Conservation (phyloP, 2,888 invertebrate species). For the Caenorhabditis uteleia region DNA sequence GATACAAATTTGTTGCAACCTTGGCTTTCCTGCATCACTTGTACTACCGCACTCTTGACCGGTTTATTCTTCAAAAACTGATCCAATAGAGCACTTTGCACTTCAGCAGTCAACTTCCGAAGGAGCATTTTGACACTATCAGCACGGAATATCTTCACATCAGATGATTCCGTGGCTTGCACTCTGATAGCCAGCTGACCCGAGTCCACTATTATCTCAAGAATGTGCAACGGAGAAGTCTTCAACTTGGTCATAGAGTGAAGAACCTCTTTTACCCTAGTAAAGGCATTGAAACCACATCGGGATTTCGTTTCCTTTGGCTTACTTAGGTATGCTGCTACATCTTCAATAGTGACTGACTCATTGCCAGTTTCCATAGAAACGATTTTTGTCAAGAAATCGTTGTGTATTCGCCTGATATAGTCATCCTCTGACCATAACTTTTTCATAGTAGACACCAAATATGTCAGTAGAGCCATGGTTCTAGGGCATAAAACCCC, state of each 20-base stretch:
- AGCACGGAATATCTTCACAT: not conserved
- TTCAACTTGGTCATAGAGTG: not conserved
- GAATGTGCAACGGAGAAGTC: not conserved
- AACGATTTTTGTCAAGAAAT: slow-evolving; percentile 1
- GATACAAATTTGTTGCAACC: not conserved
- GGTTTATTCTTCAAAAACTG: not conserved
- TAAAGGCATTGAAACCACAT: slow-evolving; percentile 6
- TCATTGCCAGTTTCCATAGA: not conserved
- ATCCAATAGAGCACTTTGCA: not conserved
- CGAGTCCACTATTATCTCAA: not conserved
- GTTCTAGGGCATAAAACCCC: slow-evolving; percentile 7
- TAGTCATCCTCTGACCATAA: slow-evolving; percentile 10
- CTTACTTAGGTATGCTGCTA: slow-evolving; percentile 5
- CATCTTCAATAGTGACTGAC: not conserved
- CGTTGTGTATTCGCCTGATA: slow-evolving; percentile 2
- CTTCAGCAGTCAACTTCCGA: not conserved
- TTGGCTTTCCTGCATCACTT: not conserved
- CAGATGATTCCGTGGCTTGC: not conserved
- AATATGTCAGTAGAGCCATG: slow-evolving; percentile 4
- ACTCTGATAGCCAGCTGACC: slow-evolving; percentile 4
- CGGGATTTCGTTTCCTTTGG: not conserved
- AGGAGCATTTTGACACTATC: not conserved
- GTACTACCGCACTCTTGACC: not conserved
- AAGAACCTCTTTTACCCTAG: slow-evolving; percentile 2
- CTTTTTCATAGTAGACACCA: slow-evolving; percentile 7